Conservation (phyloP, 2,888 invertebrate species). For the Spodoptera picta region DNA sequence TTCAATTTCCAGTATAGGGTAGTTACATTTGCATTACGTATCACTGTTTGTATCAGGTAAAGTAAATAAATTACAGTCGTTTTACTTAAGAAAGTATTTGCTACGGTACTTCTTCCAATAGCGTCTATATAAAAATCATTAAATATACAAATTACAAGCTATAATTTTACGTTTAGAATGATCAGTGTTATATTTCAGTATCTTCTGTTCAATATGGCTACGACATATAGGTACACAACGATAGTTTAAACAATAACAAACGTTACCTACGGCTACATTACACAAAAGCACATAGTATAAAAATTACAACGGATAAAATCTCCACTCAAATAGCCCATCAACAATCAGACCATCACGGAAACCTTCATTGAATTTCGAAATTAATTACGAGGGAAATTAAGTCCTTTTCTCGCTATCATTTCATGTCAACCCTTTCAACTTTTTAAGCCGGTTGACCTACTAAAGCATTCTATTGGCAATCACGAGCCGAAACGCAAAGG, state of each 20-base stretch:
- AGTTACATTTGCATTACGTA: conserved; percentile 3
- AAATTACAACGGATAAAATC: not conserved
- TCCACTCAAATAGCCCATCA: not conserved
- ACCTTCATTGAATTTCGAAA: conserved; percentile 24
- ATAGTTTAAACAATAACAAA: too few species aligned
- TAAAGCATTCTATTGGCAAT: conserved; percentile 41
- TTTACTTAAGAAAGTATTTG: too few species aligned
- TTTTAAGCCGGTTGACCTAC: conserved; percentile 34
- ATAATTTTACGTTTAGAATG: too few species aligned
- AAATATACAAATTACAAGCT: too few species aligned
- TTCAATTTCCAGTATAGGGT: conserved; percentile 21
- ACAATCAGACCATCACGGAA: not conserved
- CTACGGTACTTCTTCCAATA: too few species aligned
- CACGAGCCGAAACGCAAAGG: conserved; percentile 41
- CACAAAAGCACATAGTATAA: too few species aligned
- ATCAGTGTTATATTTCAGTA: too few species aligned
- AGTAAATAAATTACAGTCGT: too few species aligned
- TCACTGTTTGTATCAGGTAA: not conserved
- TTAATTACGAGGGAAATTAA: conserved; percentile 23
- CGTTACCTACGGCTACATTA: too few species aligned
- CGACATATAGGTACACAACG: too few species aligned
- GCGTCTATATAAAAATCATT: too few species aligned
- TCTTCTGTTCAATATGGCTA: too few species aligned
- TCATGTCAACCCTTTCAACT: conserved; percentile 34
- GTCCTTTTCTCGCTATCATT: conserved; percentile 20